Evolutionary conservation across 2,113 vertebrate genomes (phyloP).

Genomic region (Periophthalmus modestus): DNA sequence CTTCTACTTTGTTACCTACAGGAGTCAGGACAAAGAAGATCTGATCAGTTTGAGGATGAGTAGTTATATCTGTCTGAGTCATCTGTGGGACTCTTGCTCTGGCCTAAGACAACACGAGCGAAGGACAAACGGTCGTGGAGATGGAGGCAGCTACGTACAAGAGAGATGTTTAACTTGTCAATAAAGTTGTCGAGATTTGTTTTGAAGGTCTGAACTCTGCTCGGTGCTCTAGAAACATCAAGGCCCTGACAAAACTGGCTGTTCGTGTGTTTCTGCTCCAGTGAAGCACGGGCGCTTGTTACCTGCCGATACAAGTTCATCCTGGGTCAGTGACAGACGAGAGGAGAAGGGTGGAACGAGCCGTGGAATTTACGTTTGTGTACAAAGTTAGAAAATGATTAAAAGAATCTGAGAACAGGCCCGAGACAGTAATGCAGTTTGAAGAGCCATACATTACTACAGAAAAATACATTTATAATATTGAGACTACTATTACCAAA

Average conservation of each 20-base stretch:
- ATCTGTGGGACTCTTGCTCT: neutral
- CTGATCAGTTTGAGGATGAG: neutral
- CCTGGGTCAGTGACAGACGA: neutral
- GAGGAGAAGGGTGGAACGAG: neutral
- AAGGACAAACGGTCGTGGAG: neutral
- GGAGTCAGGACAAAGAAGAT: neutral
- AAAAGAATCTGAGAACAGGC: neutral
- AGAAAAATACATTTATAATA: no score
- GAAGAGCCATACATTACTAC: no score
- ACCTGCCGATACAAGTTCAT: constrained; percentile 7
- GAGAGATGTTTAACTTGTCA: neutral
- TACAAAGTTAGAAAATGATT: neutral
- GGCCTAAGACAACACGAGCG: neutral
- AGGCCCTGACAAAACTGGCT: constrained; percentile 6
- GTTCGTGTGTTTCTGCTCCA: constrained; percentile 8
- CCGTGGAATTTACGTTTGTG: neutral
- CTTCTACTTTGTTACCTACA: no score
- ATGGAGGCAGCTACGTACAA: neutral
- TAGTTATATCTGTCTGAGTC: neutral
- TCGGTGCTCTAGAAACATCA: neutral
- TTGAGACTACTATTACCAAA: no score
- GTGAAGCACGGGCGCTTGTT: neutral
- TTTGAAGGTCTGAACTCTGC: neutral
- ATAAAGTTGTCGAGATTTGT: neutral
- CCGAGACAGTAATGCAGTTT: no score